Evolutionary conservation across 92 coral and sea anemone species (phyloP), one percentile per base, ranked within the genome.

Genomic region (Epizoanthus stellaris): DNA sequence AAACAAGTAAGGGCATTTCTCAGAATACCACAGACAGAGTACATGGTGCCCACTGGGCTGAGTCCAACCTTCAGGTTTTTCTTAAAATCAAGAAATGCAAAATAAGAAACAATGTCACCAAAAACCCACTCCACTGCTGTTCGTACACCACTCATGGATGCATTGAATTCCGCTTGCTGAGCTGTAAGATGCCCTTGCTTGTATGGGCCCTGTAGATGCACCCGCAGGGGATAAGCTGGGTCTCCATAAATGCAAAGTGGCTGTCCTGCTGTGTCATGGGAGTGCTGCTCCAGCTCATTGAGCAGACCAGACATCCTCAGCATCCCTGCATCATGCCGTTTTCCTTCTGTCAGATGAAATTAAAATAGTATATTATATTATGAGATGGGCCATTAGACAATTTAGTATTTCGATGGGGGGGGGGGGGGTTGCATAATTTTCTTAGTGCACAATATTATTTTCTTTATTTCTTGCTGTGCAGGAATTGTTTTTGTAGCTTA

Each of bases 291-390:
- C 30, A 85, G 75, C 39, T 85, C 47, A 59, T 43, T 71, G 19
- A 85, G 82, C 64, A 85, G 73, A 73, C 68, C 77, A 15, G 82
- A 85, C 82, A 73, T 74, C 23, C 73, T 73, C 25, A 75, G 82
- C 88, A 75, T 85, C 45, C 73, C 74, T 54, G 82, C 23, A 85
- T 85, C 82, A 73, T 85, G 82, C 42, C 82, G 67, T 74, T 85
- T 85, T 57, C 88, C 88, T 74, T 85, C 82, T 70, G 47, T 42
- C 47, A 42, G 47, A 42, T 42, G 47, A 42, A 42, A 42, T 42
- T 42, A 42, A 42, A 42, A 42, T 3, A 42, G 47, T 6, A 42
- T 42, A 6, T 42, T 42, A 42, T 42, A 42, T 42, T 42, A 42
- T 42, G 47, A 42, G 47, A 42, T 42, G 6, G 47, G 47, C 6